A percentile compares a stretch with the other conserved stretches of the same genome.
These are phyloP conservation scores for Argyrosomus japonicus DNA, from an alignment of 2,113 vertebrate genomes.

Conservation along the genomic window DNA sequence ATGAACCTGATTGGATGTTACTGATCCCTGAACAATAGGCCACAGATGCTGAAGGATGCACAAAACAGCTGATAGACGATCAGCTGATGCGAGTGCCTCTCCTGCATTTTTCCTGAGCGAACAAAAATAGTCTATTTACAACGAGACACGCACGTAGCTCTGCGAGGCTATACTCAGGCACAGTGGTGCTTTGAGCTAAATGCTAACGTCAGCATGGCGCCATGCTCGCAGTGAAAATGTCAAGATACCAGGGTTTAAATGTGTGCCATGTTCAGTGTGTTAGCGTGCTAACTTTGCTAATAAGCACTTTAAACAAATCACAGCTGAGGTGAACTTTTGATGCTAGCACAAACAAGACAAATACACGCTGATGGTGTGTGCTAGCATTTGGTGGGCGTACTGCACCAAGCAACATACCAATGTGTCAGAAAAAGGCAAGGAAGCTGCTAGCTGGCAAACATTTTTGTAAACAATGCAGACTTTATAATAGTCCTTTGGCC, in stretches of 20 bases:
- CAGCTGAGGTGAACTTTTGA: neutral
- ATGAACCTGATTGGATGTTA: neutral
- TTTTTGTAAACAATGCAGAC: neutral
- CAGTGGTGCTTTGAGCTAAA: neutral
- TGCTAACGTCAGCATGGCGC: neutral
- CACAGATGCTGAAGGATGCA: slow-evolving; percentile 2
- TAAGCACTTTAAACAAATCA: neutral
- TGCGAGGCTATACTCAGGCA: neutral
- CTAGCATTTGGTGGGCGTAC: neutral
- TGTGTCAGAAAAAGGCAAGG: neutral
- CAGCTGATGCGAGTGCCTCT: slow-evolving; percentile 1
- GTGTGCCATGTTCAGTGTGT: neutral
- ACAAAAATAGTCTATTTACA: neutral
- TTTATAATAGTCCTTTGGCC: neutral
- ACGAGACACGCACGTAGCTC: neutral
- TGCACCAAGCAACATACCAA: neutral
- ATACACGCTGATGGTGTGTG: neutral
- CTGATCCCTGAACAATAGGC: slow-evolving; percentile 2
- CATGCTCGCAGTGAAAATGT: too few species aligned
- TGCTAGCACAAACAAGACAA: neutral
- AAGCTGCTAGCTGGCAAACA: neutral
- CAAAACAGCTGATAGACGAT: neutral
- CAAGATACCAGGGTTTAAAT: neutral
- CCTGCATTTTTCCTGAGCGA: neutral
- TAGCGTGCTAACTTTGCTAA: neutral